Evolutionary conservation across 2,888 invertebrate genomes (phyloP), one percentile per base, ranked within the genome.

Genomic region (Drosophila colorata): DNA sequence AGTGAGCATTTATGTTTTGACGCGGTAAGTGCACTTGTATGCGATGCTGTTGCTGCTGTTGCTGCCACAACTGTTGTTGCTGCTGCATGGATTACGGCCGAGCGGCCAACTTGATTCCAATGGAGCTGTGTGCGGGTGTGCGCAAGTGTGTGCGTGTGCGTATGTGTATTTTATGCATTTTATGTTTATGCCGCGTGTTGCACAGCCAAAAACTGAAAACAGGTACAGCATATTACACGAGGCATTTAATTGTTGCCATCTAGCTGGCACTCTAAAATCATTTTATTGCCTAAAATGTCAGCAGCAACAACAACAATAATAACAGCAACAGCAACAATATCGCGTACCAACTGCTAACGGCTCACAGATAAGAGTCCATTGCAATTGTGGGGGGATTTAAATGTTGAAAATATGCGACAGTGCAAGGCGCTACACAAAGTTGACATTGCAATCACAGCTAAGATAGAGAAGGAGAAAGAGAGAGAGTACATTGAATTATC

Each of bases 1-100:
- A 59, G 91, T 94, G 73, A 93, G 93, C 76, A 93, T 94, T 68
- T 92, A 93, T 90, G 93, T 94, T 69, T 87, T 94, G 73, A 94
- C 94, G 85, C 93, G 94, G 94, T 94, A 91, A 91, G 88, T 87
- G 81, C 73, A 86, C 88, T 88, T 81, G 73, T 76, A 68, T 86
- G 43, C 38, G 16, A 31, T 65, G 35, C 20, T 46, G 38, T 47
- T 25, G 41, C 28, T 46, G 58, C 14, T 49, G 37, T 14, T 55
- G 48, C 23, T 63, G 51, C 33, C 49, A 49, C 11, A 55, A 38
- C 33, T 57, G 31, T 18, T 49, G 16, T 43, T 70, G 64, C 66
- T 66, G 65, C 64, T 75, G 68, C 67, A 41, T 57, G 70, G 88
- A 83, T 83, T 82, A 86, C 63, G 65, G 73, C 53, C 72, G 61